phyloP scores from a whole-genome alignment of 2,113 vertebrate genomes.

The Bufo bufo region DNA sequence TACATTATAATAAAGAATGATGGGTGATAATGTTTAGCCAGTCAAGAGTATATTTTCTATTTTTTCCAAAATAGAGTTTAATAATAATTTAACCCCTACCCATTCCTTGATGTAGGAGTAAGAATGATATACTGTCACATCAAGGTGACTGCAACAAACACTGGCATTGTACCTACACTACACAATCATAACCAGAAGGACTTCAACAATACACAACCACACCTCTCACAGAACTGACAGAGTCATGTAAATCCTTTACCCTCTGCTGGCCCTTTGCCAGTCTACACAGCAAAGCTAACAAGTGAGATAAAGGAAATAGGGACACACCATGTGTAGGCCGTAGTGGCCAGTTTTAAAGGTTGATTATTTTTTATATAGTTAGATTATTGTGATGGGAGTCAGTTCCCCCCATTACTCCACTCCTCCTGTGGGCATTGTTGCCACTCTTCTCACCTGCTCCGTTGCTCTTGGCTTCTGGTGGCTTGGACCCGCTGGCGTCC shows the following conservation, averaged over 20 bases:
- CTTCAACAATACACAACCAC: background rate
- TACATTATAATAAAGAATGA: background rate
- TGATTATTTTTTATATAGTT: no score
- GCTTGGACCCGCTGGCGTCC: no score
- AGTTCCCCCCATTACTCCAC: no score
- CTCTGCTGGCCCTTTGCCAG: background rate
- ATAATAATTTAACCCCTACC: background rate
- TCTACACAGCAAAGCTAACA: background rate
- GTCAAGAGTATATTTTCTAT: background rate
- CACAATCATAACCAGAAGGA: background rate
- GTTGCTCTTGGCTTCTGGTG: no score
- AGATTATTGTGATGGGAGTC: no score
- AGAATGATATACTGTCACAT: background rate
- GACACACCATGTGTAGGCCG: no score
- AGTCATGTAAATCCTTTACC: background rate
- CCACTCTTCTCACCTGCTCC: no score
- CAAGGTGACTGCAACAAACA: background rate
- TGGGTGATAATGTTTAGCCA: background rate
- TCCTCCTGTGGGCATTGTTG: no score
- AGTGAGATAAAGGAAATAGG: background rate
- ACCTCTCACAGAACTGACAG: no score
- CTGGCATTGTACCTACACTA: background rate
- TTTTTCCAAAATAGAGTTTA: background rate
- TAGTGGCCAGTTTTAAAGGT: no score
- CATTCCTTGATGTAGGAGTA: background rate